phyloP scores from a whole-genome alignment of 2,888 invertebrate genomes.

The Tinea trinotella region DNA sequence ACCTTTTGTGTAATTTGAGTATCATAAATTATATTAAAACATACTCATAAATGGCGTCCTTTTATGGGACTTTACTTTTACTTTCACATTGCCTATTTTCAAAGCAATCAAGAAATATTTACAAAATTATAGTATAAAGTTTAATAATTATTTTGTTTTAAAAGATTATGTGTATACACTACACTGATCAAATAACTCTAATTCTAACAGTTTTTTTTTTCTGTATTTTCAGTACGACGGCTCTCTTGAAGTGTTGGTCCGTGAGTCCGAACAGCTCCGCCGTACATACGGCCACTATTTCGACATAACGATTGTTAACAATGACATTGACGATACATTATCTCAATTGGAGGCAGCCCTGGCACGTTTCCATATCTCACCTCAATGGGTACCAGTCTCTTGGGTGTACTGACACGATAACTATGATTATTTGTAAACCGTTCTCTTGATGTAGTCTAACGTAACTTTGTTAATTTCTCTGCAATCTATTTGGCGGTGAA shows the following conservation, averaged over 20 bases:
- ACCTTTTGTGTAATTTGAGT: too few relatives aligned
- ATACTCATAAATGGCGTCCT: too few relatives aligned
- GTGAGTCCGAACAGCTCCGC: conserved; percentile 96
- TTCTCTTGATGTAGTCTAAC: not conserved
- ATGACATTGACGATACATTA: conserved; percentile 99
- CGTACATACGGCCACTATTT: conserved; percentile 99
- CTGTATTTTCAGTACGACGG: conserved; percentile 98
- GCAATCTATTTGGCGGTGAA: too few relatives aligned
- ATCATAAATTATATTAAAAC: too few relatives aligned
- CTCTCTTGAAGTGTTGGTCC: conserved; percentile 94
- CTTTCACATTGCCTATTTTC: too few relatives aligned
- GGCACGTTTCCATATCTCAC: conserved; percentile 89
- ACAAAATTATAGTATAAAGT: too few relatives aligned
- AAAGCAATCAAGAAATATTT: too few relatives aligned
- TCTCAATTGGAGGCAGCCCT: conserved; percentile 92
- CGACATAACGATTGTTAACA: conserved; percentile 98
- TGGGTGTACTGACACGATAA: conserved; percentile 91
- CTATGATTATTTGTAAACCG: conserved; percentile 30
- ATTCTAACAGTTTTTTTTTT: too few relatives aligned
- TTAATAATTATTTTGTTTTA: too few relatives aligned
- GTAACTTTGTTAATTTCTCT: not conserved
- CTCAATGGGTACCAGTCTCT: conserved; percentile 98
- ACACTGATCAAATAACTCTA: too few relatives aligned
- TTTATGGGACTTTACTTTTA: too few relatives aligned
- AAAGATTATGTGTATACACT: too few relatives aligned